Evolutionary conservation across 2,888 invertebrate species (phyloP), one percentile per base, ranked within the genome.

Genomic region (Scaptomyza caliginosa): DNA sequence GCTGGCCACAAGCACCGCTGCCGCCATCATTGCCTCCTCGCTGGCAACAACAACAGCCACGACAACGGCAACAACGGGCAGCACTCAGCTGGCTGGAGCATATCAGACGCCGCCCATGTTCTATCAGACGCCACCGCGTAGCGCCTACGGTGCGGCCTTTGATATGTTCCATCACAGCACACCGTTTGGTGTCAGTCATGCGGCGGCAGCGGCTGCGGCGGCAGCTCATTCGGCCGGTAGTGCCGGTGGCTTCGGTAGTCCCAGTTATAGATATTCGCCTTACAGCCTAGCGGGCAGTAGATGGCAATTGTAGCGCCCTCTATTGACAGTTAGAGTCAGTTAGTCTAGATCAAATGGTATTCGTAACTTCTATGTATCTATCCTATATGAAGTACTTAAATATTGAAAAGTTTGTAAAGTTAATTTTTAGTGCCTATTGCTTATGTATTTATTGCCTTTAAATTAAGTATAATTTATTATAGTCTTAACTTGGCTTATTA

Each of bases 81-180:
- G 85, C 64, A 68, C 68, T 10, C 45, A 45, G 60, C 56, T 69
- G 68, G 69, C 71, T 59, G 85, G 88, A 79, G 64, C 88, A 79
- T 86, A 86, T 86, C 86, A 84, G 86, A 77, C 87, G 74, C 56
- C 85, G 57, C 88, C 90, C 58, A 89, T 90, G 62, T 90, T 91
- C 88, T 90, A 91, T 83, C 91, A 91, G 77, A 91, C 91, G 50
- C 91, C 91, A 26, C 91, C 91, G 42, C 87, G 91, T 55, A 60
- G 82, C 49, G 88, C 88, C 39, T 90, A 90, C 64, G 90, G 91
- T 28, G 87, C 91, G 73, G 90, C 90, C 77, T 90, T 90, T 77
- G 91, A 91, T 88, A 91, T 91, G 90, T 91, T 91, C 86, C 91
- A 91, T 66, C 91, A 91, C 77, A 91, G 91, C 75, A 91, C 91